phyloP scores from a whole-genome alignment of 2,888 invertebrate genomes.

The Sisyra terminalis region DNA sequence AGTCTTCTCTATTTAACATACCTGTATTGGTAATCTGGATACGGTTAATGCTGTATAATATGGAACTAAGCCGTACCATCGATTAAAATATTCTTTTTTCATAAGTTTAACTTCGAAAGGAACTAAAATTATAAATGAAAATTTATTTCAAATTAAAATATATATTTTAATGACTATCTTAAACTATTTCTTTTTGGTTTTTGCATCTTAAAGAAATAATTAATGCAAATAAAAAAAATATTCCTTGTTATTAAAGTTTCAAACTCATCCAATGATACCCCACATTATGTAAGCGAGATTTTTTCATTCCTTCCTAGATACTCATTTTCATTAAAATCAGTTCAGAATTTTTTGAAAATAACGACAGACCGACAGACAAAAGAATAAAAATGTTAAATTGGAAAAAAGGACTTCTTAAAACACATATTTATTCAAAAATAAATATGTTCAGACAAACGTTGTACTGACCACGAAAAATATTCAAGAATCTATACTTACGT shows the following conservation, averaged over 20 bases:
- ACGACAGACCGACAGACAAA: background rate
- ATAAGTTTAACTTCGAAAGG: slow-evolving; percentile 50
- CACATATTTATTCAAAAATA: background rate
- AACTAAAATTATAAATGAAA: slow-evolving; percentile 28
- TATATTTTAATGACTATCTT: too few relatives aligned
- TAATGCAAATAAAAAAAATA: too few relatives aligned
- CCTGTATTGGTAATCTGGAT: slow-evolving; percentile 40
- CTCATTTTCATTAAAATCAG: too few relatives aligned
- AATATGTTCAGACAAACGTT: too few relatives aligned
- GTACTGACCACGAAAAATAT: background rate
- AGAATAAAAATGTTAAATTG: background rate
- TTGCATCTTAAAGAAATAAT: too few relatives aligned
- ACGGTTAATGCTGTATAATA: slow-evolving; percentile 46
- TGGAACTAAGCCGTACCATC: slow-evolving; percentile 47
- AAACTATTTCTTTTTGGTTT: too few relatives aligned
- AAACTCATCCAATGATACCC: too few relatives aligned
- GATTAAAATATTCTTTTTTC: slow-evolving; percentile 51
- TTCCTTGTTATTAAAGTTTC: too few relatives aligned
- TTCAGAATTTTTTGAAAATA: background rate
- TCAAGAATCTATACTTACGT: slow-evolving; percentile 9
- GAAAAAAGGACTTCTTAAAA: too few relatives aligned
- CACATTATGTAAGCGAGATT: too few relatives aligned
- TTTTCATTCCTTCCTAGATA: too few relatives aligned
- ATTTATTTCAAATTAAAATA: background rate
- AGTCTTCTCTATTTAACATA: too few relatives aligned